Percentiles rank a stretch among this genome's conserved stretches.
Evolutionary conservation across 92 coral and sea anemone genomes (phyloP).

Genomic region (Porites divaricata): DNA sequence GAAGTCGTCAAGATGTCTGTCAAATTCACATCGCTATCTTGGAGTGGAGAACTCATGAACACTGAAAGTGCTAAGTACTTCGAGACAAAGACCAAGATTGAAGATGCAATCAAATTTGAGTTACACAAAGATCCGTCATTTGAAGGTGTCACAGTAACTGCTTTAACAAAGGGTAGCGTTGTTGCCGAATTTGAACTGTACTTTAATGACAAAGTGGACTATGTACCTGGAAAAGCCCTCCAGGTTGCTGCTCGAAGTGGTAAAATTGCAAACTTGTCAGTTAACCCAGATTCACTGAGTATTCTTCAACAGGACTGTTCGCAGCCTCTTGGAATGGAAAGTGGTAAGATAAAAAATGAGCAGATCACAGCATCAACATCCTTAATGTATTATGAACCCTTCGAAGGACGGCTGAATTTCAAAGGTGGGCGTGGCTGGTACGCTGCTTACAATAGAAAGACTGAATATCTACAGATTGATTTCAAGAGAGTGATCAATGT

Average conservation of each 20-base stretch:
- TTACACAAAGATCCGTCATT: slow-evolving; percentile 39
- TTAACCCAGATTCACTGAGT: slow-evolving; percentile 40
- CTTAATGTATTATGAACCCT: slow-evolving; percentile 21
- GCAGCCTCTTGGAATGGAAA: slow-evolving; percentile 78
- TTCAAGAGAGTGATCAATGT: slow-evolving; percentile 48
- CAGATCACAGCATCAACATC: slow-evolving; percentile 44
- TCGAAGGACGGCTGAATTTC: slow-evolving; percentile 57
- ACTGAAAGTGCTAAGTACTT: slow-evolving; percentile 11
- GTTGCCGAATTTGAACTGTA: slow-evolving; percentile 66
- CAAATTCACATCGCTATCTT: slow-evolving; percentile 47
- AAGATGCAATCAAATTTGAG: slow-evolving; percentile 29
- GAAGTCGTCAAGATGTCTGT: slow-evolving; percentile 40
- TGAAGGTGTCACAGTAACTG: slow-evolving; percentile 45
- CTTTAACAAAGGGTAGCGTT: slow-evolving; percentile 57
- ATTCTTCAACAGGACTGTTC: slow-evolving; percentile 48
- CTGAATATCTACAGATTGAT: slow-evolving; percentile 60
- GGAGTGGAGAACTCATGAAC: slow-evolving; percentile 52
- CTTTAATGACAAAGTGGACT: slow-evolving; percentile 50
- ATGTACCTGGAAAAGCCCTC: slow-evolving; percentile 57
- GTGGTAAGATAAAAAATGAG: slow-evolving; percentile 53
- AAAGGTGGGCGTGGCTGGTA: slow-evolving; percentile 60
- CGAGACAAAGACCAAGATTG: slow-evolving; percentile 36
- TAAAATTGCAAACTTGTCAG: slow-evolving; percentile 61
- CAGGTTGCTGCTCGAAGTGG: slow-evolving; percentile 60
- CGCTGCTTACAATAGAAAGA: slow-evolving; percentile 3